Conservation (phyloP, 2,888 invertebrate genomes). For the Dasypolia templi region DNA sequence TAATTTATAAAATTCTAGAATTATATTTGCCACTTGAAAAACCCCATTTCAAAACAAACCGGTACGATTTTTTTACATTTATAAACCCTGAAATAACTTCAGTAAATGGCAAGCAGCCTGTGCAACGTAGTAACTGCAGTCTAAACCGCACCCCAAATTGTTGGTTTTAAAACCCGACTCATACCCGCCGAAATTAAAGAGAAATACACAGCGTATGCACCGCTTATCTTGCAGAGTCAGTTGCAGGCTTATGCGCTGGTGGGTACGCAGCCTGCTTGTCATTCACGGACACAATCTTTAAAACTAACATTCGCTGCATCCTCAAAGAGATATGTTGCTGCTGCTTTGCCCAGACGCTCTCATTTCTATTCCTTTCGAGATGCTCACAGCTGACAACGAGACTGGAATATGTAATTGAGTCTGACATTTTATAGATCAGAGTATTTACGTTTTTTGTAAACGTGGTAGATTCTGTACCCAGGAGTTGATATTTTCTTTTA, state of each 20-base stretch:
- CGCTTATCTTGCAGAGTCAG: conserved; percentile 53
- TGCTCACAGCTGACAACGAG: conserved; percentile 24
- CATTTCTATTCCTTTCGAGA: conserved; percentile 49
- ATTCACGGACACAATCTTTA: conserved; percentile 47
- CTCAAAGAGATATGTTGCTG: conserved; percentile 21
- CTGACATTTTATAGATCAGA: conserved; percentile 16
- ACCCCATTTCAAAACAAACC: not conserved
- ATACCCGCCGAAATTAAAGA: conserved; percentile 48
- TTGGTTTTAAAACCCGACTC: conserved; percentile 36
- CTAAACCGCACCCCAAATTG: conserved; percentile 10
- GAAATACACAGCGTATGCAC: conserved; percentile 44
- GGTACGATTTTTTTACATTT: not conserved
- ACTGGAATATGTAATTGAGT: conserved; percentile 41
- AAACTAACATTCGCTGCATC: conserved; percentile 41
- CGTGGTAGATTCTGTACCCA: not conserved
- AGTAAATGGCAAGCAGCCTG: not conserved
- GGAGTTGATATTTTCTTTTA: not conserved
- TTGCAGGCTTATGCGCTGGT: conserved; percentile 38
- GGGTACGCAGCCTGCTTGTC: conserved; percentile 25
- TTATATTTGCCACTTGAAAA: not conserved
- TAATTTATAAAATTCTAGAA: not conserved
- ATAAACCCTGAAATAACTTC: not conserved
- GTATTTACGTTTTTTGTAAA: not conserved
- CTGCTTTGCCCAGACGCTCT: conserved; percentile 23
- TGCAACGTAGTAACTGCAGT: not conserved